phyloP scores from a whole-genome alignment of 2,113 vertebrate species.

The Synodontis membranacea region DNA sequence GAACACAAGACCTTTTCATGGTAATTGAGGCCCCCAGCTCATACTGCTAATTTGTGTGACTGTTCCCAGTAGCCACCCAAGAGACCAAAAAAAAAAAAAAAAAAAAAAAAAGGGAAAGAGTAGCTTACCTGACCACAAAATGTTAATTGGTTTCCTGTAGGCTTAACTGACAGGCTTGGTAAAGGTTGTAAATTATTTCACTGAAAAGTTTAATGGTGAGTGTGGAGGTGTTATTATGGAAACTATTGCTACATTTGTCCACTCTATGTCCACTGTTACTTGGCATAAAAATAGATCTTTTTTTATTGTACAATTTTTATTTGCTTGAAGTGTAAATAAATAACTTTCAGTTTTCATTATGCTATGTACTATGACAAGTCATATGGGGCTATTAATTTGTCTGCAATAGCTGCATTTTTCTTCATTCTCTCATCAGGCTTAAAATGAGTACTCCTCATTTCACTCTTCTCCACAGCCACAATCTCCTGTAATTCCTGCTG shows the following conservation, averaged over 20 bases:
- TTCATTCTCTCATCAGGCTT: background rate
- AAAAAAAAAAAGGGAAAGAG: slow-evolving; percentile 51
- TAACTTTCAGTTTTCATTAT: background rate
- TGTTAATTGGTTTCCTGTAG: slow-evolving; percentile 73
- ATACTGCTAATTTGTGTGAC: slow-evolving; percentile 69
- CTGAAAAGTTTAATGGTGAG: slow-evolving; percentile 49
- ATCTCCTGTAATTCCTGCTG: slow-evolving; percentile 53
- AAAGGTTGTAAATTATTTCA: slow-evolving; percentile 64
- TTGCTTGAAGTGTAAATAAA: background rate
- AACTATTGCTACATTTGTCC: slow-evolving; percentile 61
- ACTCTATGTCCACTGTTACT: slow-evolving; percentile 28
- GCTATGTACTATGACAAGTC: background rate
- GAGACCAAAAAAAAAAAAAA: slow-evolving; percentile 64
- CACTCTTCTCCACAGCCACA: slow-evolving; percentile 50
- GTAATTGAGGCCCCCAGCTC: slow-evolving; percentile 77
- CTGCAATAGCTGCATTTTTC: background rate
- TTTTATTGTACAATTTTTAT: background rate
- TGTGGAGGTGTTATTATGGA: slow-evolving; percentile 32
- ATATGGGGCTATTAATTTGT: background rate
- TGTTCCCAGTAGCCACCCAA: slow-evolving; percentile 65
- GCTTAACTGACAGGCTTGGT: slow-evolving; percentile 63
- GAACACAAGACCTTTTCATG: slow-evolving; percentile 69
- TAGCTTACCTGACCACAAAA: slow-evolving; percentile 69
- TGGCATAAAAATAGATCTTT: background rate
- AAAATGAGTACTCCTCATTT: background rate